Percentiles rank a stretch among this genome's conserved stretches.
phyloP scores from a whole-genome alignment of 1,140 invertebrate genomes.

The Trinorchestia longiramus region DNA sequence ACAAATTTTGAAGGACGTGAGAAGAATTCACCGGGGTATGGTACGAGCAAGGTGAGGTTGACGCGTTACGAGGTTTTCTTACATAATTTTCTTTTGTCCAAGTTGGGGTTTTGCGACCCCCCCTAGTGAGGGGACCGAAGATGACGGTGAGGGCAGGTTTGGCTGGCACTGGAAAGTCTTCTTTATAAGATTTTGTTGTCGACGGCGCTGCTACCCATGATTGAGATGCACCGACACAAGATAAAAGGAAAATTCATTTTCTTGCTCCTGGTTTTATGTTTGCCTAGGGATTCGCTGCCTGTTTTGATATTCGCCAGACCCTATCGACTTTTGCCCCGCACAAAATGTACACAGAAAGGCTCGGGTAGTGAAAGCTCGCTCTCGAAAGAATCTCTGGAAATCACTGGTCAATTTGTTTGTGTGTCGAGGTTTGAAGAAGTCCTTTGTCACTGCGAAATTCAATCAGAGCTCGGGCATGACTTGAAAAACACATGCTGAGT shows the following conservation, averaged over 20 bases:
- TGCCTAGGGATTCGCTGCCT: slow-evolving; percentile 31
- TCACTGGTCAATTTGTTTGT: slow-evolving; percentile 55
- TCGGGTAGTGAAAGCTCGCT: slow-evolving; percentile 36
- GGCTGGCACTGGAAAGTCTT: slow-evolving; percentile 4
- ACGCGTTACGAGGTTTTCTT: not conserved
- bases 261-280: slow-evolving; percentile 41
- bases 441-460: slow-evolving; percentile 52
- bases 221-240: slow-evolving; percentile 49
- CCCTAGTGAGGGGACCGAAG: not conserved
- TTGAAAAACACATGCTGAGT: slow-evolving; percentile 47
- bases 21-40: not conserved
- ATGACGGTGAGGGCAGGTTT: not conserved
- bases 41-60: not conserved
- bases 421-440: slow-evolving; percentile 48
- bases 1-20: not conserved
- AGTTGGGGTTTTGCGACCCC: not conserved
- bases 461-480: slow-evolving; percentile 43
- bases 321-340: slow-evolving; percentile 19
- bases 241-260: slow-evolving; percentile 50
- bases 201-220: not conserved
- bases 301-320: slow-evolving; percentile 39
- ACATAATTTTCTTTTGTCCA: not conserved
- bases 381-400: slow-evolving; percentile 50
- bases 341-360: slow-evolving; percentile 23
- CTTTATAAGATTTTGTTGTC: slow-evolving; percentile 48